phyloP scores from a whole-genome alignment of 2,888 invertebrate genomes.

The Empis livida region DNA sequence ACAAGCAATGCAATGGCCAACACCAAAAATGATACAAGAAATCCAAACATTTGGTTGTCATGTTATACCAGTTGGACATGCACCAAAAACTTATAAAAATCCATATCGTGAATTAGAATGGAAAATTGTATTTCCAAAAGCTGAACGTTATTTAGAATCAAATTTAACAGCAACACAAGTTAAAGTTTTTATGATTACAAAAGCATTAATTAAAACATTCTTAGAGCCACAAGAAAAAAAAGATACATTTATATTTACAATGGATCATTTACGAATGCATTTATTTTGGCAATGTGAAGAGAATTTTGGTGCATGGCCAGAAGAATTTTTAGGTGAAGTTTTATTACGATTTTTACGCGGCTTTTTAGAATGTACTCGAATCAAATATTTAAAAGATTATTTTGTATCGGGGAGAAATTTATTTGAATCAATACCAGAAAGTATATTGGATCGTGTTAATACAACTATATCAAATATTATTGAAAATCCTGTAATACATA shows the following conservation, averaged over 20 bases:
- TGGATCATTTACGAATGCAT: constrained; percentile 58
- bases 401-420: constrained; percentile 61
- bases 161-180: constrained; percentile 58
- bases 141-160: constrained; percentile 61
- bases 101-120: constrained; percentile 56
- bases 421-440: constrained; percentile 54
- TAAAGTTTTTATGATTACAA: constrained; percentile 52
- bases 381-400: constrained; percentile 52
- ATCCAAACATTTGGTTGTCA: constrained; percentile 54
- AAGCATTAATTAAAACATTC: constrained; percentile 58
- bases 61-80: constrained; percentile 55
- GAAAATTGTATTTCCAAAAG: constrained; percentile 64
- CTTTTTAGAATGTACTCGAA: constrained; percentile 49
- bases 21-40: constrained; percentile 49
- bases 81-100: constrained; percentile 47
- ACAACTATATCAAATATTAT: constrained; percentile 51
- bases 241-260: constrained; percentile 47
- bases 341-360: constrained; percentile 47
- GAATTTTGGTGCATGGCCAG: constrained; percentile 57
- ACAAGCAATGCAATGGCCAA: constrained; percentile 55
- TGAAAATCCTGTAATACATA: constrained; percentile 58
- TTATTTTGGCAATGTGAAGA: constrained; percentile 69
- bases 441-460: constrained; percentile 49
- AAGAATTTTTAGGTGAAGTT: constrained; percentile 57
- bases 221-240: constrained; percentile 48